Percentiles rank a stretch among this genome's conserved stretches.
These are phyloP conservation scores for Otocyon megalotis DNA, from an alignment of 2,113 vertebrate species.

Conservation along the genomic window DNA sequence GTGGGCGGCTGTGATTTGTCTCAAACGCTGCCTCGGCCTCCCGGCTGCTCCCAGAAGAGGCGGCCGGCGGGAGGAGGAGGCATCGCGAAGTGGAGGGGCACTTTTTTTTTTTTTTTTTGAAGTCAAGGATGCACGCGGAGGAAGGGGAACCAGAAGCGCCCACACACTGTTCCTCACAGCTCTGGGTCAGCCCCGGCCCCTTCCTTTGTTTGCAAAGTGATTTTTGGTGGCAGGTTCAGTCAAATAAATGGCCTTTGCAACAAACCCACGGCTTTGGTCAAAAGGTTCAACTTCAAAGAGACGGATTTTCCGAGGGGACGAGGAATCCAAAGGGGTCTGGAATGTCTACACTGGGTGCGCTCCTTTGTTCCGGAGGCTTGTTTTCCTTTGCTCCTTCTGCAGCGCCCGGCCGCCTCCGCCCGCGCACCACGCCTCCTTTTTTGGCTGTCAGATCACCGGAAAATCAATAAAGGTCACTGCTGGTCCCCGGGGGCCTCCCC, in stretches of 20 bases:
- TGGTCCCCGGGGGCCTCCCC: background rate
- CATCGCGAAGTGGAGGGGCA: background rate
- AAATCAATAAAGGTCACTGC: conserved; percentile 58
- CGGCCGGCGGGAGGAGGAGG: background rate
- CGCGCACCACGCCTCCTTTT: background rate
- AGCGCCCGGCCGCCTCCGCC: background rate
- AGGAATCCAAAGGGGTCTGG: background rate
- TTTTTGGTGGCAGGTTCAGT: conserved; percentile 39
- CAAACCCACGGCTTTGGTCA: background rate
- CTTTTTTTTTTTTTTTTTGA: background rate
- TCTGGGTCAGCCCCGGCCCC: background rate
- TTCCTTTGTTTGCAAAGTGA: conserved; percentile 75
- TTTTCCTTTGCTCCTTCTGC: background rate
- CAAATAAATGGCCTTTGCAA: conserved; percentile 29
- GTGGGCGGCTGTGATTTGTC: conserved; percentile 68
- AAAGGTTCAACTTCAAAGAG: conserved; percentile 51
- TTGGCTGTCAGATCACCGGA: background rate
- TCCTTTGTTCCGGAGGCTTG: background rate
- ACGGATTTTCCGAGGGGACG: background rate
- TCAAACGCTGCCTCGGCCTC: conserved; percentile 45
- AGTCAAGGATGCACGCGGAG: conserved; percentile 22
- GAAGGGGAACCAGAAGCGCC: conserved; percentile 13
- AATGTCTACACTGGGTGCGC: background rate
- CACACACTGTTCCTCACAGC: conserved; percentile 8
- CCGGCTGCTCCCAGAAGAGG: background rate